phyloP scores from a whole-genome alignment of 2,113 vertebrate genomes.

The Mus spicilegus region DNA sequence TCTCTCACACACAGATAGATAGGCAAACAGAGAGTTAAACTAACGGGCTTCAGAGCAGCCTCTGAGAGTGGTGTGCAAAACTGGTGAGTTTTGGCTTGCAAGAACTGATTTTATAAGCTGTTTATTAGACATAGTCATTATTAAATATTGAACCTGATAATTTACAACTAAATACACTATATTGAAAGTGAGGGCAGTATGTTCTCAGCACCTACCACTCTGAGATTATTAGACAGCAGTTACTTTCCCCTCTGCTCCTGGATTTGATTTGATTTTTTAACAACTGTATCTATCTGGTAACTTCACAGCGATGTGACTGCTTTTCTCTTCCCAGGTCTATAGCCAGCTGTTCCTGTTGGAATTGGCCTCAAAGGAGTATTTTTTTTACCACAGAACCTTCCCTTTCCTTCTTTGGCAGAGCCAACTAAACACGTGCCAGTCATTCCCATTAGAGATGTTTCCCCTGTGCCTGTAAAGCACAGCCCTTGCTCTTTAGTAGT shows the following conservation, averaged over 20 bases:
- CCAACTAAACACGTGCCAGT: not conserved
- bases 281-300: not conserved
- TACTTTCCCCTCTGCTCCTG: not conserved
- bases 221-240: not conserved
- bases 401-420: not conserved
- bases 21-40: not conserved
- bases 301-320: not conserved
- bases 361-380: not conserved
- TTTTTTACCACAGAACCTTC: not conserved
- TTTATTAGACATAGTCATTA: slow-evolving; percentile 18
- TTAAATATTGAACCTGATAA: slow-evolving; percentile 2
- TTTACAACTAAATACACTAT: slow-evolving; percentile 37
- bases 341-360: not conserved
- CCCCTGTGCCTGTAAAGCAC: not conserved
- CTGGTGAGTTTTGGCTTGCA: not conserved
- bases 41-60: not conserved
- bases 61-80: not conserved
- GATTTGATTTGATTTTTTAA: not conserved
- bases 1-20: not conserved
- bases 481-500: not conserved
- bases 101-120: slow-evolving; percentile 1
- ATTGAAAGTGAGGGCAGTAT: not conserved
- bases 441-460: not conserved
- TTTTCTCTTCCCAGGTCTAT: not conserved
- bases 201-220: not conserved